phyloP scores from a whole-genome alignment of 1,140 invertebrate genomes.

The Euura lappo region DNA sequence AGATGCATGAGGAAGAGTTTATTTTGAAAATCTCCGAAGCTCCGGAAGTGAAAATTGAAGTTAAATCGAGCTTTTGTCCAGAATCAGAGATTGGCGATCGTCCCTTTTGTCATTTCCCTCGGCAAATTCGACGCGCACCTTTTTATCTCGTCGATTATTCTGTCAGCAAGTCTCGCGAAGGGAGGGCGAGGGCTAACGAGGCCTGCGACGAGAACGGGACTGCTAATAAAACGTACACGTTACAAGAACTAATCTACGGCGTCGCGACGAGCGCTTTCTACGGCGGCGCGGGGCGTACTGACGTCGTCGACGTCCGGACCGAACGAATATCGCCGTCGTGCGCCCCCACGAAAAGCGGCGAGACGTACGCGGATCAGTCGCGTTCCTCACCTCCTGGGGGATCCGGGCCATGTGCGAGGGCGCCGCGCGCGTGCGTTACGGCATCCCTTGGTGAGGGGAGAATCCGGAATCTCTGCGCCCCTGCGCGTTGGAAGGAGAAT shows the following conservation, averaged over 20 bases:
- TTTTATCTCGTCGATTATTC: no score
- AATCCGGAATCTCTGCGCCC: not conserved
- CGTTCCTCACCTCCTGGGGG: not conserved
- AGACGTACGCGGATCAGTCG: constrained; percentile 4
- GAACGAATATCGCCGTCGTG: not conserved
- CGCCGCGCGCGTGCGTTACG: not conserved
- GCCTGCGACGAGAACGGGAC: not conserved
- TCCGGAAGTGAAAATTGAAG: no score
- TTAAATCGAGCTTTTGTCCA: no score
- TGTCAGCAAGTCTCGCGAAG: no score
- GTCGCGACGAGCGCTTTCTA: not conserved
- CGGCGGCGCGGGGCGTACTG: constrained; percentile 2
- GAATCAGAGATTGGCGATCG: no score
- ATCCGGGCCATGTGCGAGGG: constrained; percentile 1
- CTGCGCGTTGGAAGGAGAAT: not conserved
- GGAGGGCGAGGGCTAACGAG: no score
- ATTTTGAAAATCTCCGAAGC: no score
- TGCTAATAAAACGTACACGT: no score
- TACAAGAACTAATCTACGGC: not conserved
- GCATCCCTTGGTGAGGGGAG: not conserved
- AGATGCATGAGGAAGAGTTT: not conserved
- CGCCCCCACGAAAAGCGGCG: constrained; percentile 5
- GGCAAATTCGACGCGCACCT: no score
- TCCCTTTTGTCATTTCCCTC: no score
- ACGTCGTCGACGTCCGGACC: not conserved